These are phyloP conservation scores for Lordiphosa stackelbergi DNA, from an alignment of 1,140 invertebrate species.

Conservation along the genomic window DNA sequence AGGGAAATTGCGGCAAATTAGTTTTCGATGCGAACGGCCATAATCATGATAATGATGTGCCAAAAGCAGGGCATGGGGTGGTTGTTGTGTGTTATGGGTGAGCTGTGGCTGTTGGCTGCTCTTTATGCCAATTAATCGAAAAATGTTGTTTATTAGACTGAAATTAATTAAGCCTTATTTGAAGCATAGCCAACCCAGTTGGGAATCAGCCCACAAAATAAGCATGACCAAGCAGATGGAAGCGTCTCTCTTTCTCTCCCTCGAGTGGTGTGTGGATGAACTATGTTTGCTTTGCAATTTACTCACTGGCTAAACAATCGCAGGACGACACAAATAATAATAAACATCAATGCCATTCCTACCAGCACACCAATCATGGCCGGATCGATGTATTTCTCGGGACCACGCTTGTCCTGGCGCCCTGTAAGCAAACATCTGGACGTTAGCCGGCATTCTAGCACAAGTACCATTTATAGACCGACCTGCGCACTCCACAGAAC, in stretches of 20 bases:
- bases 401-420: constrained; percentile 59
- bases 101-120: constrained; percentile 4
- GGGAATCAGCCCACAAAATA: no score
- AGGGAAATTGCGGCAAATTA: constrained; percentile 20
- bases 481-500: constrained; percentile 85
- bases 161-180: constrained; percentile 26
- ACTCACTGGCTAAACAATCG: constrained; percentile 94
- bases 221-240: no score
- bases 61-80: constrained; percentile 22
- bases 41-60: constrained; percentile 21
- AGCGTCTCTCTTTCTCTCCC: no score
- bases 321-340: constrained; percentile 95
- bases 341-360: constrained; percentile 94
- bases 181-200: neutral
- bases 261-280: constrained; percentile 19
- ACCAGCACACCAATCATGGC: constrained; percentile 94
- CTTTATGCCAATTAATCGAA: constrained; percentile 57
- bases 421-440: constrained; percentile 46
- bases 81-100: neutral
- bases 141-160: constrained; percentile 55
- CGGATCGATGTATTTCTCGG: constrained; percentile 85
- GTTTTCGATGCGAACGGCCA: constrained; percentile 1
- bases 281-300: constrained; percentile 71
- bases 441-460: constrained; percentile 4
- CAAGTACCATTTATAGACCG: constrained; percentile 57